These are phyloP conservation scores for Sylvietta virens DNA, from an alignment of 2,113 vertebrate species.

Conservation along the genomic window DNA sequence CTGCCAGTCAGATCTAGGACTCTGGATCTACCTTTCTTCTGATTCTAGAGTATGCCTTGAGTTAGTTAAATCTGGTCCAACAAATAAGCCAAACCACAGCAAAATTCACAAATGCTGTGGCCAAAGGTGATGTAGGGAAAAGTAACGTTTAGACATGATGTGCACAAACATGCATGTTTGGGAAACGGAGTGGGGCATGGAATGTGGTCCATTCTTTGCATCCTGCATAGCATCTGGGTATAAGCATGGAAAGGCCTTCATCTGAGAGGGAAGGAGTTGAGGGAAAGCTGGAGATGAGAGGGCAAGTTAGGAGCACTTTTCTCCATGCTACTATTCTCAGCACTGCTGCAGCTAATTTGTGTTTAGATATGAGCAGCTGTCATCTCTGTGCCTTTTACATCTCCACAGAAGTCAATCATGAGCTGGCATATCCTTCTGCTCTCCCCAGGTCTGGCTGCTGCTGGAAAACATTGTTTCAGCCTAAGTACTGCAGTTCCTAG, in stretches of 20 bases:
- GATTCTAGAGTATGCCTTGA: background rate
- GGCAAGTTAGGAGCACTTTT: background rate
- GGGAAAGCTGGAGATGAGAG: background rate
- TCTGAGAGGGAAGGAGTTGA: background rate
- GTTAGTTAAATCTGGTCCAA: background rate
- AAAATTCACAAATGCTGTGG: background rate
- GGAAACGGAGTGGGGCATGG: background rate
- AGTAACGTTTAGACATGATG: background rate
- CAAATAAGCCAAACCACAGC: background rate
- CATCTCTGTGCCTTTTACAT: background rate
- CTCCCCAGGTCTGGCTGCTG: background rate
- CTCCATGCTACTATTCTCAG: background rate
- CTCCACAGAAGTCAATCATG: background rate
- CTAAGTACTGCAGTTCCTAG: background rate
- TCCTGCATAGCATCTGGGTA: background rate
- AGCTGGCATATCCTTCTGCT: background rate
- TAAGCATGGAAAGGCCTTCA: background rate
- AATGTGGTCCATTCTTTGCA: background rate
- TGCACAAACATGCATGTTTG: background rate
- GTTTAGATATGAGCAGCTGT: background rate
- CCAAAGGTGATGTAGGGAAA: background rate
- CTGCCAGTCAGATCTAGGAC: background rate
- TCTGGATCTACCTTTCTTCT: background rate
- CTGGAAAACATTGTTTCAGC: background rate
- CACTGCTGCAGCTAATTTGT: background rate